These are phyloP conservation scores for Caretta caretta DNA, from an alignment of 2,113 vertebrate species.

Conservation along the genomic window DNA sequence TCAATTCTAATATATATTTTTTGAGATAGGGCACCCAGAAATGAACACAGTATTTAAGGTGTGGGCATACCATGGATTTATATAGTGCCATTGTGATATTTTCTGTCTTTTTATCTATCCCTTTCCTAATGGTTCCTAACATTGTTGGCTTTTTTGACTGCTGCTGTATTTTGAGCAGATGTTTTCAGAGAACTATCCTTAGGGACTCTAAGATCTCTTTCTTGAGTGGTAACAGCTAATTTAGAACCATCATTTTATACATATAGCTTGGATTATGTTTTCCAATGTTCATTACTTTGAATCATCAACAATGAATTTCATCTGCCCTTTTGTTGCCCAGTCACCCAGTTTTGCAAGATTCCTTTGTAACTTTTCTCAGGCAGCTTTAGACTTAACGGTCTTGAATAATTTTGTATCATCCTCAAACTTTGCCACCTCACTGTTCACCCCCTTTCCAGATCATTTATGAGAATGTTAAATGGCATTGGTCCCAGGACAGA, in stretches of 20 bases:
- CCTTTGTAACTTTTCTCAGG: no score
- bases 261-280: neutral
- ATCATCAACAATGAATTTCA: neutral
- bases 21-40: neutral
- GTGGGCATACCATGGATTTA: neutral
- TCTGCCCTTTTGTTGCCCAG: neutral
- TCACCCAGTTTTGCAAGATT: neutral
- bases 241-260: neutral
- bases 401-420: no score
- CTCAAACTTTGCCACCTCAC: no score
- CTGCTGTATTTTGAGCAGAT: neutral
- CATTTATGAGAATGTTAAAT: no score
- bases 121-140: neutral
- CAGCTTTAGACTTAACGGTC: no score
- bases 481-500: no score
- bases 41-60: neutral
- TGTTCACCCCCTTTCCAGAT: no score
- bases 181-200: neutral
- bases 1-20: neutral
- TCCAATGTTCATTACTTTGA: neutral
- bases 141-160: neutral
- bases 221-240: neutral
- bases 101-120: neutral
- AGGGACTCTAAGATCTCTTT: neutral
- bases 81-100: neutral